These are phyloP conservation scores for Bubo blakistoni DNA, from an alignment of 2,113 vertebrate genomes.

Conservation along the genomic window DNA sequence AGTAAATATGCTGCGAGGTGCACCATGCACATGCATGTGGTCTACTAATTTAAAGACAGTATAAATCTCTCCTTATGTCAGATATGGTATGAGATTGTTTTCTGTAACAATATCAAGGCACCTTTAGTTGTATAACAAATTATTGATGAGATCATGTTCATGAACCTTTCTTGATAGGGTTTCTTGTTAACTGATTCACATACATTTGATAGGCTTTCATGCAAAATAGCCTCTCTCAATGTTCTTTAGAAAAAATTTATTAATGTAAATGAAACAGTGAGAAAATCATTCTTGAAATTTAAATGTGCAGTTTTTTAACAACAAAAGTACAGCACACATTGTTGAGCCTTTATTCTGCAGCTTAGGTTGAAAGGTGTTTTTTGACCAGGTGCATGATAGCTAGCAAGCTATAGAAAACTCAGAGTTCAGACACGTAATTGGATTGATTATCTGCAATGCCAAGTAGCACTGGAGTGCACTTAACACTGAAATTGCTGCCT, in stretches of 20 bases:
- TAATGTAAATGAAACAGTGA: conserved; percentile 41
- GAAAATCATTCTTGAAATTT: conserved; percentile 28
- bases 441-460: conserved; percentile 28
- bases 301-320: conserved; percentile 65
- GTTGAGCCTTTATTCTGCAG: conserved; percentile 53
- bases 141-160: neutral
- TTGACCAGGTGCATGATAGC: conserved; percentile 25
- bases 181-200: conserved; percentile 33
- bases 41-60: conserved; percentile 46
- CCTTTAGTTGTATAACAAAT: conserved; percentile 32
- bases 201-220: conserved; percentile 34
- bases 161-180: conserved; percentile 27
- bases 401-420: conserved; percentile 34
- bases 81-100: conserved; percentile 34
- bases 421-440: neutral
- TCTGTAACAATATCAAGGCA: conserved; percentile 49
- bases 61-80: conserved; percentile 29
- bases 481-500: conserved; percentile 26
- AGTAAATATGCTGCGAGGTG: conserved; percentile 16
- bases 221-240: conserved; percentile 39
- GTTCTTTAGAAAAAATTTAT: conserved; percentile 39
- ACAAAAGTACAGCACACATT: conserved; percentile 31
- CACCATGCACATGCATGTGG: neutral
- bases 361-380: conserved; percentile 49
- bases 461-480: conserved; percentile 38